Conservation (phyloP, 2,888 invertebrate species). For the Zootermopsis nevadensis region DNA sequence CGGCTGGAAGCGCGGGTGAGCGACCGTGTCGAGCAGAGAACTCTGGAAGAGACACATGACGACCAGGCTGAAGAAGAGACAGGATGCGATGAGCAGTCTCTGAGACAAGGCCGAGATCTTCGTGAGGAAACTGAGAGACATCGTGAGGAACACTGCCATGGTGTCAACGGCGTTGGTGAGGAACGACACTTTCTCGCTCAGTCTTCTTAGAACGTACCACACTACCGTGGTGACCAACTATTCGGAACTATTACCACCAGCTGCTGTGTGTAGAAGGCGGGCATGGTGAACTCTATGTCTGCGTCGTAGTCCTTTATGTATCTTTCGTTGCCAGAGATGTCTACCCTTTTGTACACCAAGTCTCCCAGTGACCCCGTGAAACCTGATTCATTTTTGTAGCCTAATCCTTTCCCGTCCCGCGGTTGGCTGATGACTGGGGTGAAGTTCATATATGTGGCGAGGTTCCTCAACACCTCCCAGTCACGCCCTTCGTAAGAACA, state of each 20-base stretch:
- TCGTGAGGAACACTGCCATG: conserved; percentile 3
- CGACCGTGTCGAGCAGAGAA: conserved; percentile 62
- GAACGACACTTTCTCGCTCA: not conserved
- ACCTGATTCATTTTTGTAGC: conserved; percentile 54
- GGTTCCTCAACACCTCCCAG: not conserved
- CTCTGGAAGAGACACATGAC: conserved; percentile 64
- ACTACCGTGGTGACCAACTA: not conserved
- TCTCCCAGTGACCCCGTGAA: conserved; percentile 52
- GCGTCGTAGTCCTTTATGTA: conserved; percentile 51
- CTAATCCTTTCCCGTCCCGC: conserved; percentile 55
- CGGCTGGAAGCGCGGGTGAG: conserved; percentile 61
- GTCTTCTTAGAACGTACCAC: conserved; percentile 22
- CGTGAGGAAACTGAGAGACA: conserved; percentile 4
- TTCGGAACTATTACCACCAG: conserved; percentile 63
- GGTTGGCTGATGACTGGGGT: conserved; percentile 59
- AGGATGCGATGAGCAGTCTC: conserved; percentile 60
- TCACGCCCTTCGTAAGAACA: no score
- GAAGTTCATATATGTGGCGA: conserved; percentile 58
- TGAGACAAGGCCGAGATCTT: conserved; percentile 49
- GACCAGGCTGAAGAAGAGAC: conserved; percentile 60
- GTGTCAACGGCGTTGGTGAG: not conserved
- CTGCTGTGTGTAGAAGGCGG: conserved; percentile 56
- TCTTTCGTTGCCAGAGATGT: conserved; percentile 23
- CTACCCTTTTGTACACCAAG: conserved; percentile 26
- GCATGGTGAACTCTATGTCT: conserved; percentile 57